phyloP scores from a whole-genome alignment of 1,140 invertebrate genomes.

The Dinoponera quadriceps region DNA sequence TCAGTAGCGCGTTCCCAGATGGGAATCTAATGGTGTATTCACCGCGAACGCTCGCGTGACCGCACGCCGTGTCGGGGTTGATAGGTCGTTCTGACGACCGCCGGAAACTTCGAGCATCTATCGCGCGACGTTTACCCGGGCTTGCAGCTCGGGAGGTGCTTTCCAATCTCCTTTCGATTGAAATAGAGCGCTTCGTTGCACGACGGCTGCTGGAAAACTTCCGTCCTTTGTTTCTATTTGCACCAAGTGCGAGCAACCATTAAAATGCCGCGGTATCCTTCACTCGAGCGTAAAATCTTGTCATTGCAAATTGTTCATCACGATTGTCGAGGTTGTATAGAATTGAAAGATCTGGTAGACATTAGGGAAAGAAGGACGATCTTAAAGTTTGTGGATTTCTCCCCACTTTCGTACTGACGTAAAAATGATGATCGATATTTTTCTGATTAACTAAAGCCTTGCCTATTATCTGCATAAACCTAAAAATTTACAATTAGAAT shows the following conservation, averaged over 20 bases:
- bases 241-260: no score
- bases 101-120: background rate
- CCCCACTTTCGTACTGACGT: no score
- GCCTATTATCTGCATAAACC: no score
- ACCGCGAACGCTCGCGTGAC: slow-evolving; percentile 20
- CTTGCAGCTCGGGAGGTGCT: background rate
- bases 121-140: background rate
- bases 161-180: background rate
- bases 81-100: slow-evolving; percentile 18
- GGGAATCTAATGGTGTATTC: slow-evolving; percentile 65
- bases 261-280: background rate
- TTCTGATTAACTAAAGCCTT: no score
- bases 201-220: background rate
- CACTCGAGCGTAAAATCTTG: background rate
- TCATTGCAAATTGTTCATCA: background rate
- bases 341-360: no score
- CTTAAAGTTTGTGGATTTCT: no score
- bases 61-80: slow-evolving; percentile 33
- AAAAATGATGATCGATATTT: no score
- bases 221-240: no score
- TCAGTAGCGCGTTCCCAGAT: slow-evolving; percentile 60
- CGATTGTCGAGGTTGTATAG: background rate
- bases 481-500: no score
- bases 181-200: background rate
- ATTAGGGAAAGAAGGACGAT: no score